Base-by-base conservation (phyloP, 2,888 invertebrate genomes). In the Apodemia mormo region DNA sequence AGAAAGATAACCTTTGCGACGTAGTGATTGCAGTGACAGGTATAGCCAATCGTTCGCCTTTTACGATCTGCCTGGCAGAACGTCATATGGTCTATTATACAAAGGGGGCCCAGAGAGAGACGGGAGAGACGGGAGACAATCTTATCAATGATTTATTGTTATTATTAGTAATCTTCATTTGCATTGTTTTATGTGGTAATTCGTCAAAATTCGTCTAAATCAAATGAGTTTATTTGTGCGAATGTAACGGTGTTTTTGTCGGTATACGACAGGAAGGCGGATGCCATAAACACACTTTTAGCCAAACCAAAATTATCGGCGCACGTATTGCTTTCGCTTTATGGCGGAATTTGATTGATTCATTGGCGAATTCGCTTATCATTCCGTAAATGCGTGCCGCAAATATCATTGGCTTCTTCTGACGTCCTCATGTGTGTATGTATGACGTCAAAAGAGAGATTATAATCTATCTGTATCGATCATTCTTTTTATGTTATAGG, bases 151-250 rank as follows among this genome's bases (percentile, higher is more conserved):
- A 40, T 40, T 40, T 40, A 40, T 40, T 40, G 0, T 40, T 40
- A 40, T 9, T 8, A 71, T 22, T 65, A 68, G 67, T 54, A 61
- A 33, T 61, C 14, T 33, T 14, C 14, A 37, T 2, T n/a, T 69
- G 58, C 45, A 76, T 76, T 80, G 84, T 85, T 86, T 86, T 87
- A 89, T 86, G 84, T 81, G 52, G 86, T 86, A 89, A 90, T 90
- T 92, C 91, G 90, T 90, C 91, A 92, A 88, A 89, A 90, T 88
- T 90, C 88, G 90, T 90, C 90, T 91, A 91, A 93, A 92, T 92
- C 89, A 85, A 87, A 88, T 86, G 83, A 88, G 88, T 91, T 91
- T 84, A 88, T 89, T 85, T 87, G 87, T 86, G 86, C 85, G 85
- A 82, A 85, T 81, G 85, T 89, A 92, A 92, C 93, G 90, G 92